Percentiles rank a stretch among this genome's conserved stretches.
Conservation (phyloP, 2,888 invertebrate species). For the Eupithecia subfuscata region DNA sequence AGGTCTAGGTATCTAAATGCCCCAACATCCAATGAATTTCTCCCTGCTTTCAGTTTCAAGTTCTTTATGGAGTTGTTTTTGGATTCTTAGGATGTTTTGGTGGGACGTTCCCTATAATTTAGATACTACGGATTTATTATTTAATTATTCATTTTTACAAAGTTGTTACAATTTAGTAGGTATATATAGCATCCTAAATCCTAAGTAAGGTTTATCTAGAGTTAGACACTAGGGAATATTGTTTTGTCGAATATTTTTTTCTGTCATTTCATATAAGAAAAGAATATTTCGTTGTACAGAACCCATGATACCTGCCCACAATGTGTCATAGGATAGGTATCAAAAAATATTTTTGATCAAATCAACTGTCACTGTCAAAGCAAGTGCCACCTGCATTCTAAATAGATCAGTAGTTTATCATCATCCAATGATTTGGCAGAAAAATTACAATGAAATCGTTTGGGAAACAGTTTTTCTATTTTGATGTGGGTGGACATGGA, state of each 20-base stretch:
- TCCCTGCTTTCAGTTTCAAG: too few species aligned
- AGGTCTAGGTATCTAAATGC: neutral
- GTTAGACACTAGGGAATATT: neutral
- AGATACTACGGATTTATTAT: too few species aligned
- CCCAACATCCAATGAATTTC: neutral
- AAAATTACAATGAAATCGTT: slow-evolving; percentile 61
- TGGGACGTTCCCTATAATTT: too few species aligned
- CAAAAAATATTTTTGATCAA: slow-evolving; percentile 33
- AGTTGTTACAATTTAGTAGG: too few species aligned
- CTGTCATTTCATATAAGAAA: neutral
- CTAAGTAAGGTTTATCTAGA: too few species aligned
- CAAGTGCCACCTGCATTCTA: slow-evolving; percentile 43
- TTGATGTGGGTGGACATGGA: slow-evolving; percentile 56
- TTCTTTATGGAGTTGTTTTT: too few species aligned
- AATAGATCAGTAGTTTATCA: slow-evolving; percentile 62
- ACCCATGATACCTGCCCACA: slow-evolving; percentile 12
- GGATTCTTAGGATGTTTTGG: too few species aligned
- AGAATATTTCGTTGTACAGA: slow-evolving; percentile 24
- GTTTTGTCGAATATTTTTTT: neutral
- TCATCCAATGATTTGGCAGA: slow-evolving; percentile 78
- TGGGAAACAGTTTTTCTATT: slow-evolving; percentile 56
- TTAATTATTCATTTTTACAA: too few species aligned
- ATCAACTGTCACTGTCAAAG: slow-evolving; percentile 44
- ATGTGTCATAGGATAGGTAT: slow-evolving; percentile 18
- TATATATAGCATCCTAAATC: too few species aligned